These are phyloP conservation scores for Porites rus DNA, from an alignment of 92 coral and sea anemone species.

Conservation along the genomic window DNA sequence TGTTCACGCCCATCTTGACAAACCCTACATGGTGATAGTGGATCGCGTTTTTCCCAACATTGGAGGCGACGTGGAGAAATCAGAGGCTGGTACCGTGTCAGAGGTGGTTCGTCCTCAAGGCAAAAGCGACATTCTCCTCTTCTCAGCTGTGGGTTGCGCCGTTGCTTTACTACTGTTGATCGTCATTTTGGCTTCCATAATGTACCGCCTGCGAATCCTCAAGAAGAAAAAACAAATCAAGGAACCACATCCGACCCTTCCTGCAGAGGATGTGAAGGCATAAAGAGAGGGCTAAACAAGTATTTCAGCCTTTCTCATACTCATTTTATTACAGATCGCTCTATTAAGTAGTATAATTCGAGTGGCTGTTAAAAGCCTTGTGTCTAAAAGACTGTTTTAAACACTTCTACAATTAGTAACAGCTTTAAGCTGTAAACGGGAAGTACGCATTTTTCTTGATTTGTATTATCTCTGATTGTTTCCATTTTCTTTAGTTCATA, in stretches of 20 bases:
- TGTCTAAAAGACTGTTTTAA: too few species aligned
- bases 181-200: conserved; percentile 2
- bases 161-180: conserved; percentile 5
- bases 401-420: too few species aligned
- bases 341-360: too few species aligned
- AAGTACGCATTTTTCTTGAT: too few species aligned
- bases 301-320: too few species aligned
- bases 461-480: too few species aligned
- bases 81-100: conserved; percentile 39
- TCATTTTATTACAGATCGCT: too few species aligned
- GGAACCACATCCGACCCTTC: conserved; percentile 8
- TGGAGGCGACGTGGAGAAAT: too few species aligned
- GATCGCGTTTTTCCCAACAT: too few species aligned
- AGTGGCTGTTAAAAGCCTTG: too few species aligned
- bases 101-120: conserved; percentile 36
- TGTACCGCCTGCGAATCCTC: conserved; percentile 13
- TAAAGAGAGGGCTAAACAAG: background rate
- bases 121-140: background rate
- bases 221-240: conserved; percentile 19
- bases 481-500: too few species aligned
- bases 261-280: background rate
- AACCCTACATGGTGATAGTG: conserved; percentile 21
- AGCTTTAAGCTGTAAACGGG: too few species aligned
- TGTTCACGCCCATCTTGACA: conserved; percentile 47
- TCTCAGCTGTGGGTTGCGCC: conserved; percentile 32